Base-by-base conservation (phyloP, 2,797 vertebrate species). In the Cynopterus sphinx region DNA sequence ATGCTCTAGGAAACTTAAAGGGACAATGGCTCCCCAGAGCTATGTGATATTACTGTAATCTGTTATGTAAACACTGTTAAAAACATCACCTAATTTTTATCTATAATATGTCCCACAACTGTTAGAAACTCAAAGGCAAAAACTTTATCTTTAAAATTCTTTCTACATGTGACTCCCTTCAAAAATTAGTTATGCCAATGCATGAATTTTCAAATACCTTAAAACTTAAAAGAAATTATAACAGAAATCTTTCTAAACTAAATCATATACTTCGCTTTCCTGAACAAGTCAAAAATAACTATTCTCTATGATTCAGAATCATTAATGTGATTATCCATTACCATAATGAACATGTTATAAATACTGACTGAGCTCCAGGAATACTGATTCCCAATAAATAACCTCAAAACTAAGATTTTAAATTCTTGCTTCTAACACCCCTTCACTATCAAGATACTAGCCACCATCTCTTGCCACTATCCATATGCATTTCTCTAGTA, bases 241-340 rank as follows among this genome's bases (percentile, higher is more conserved):
- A 78, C 9, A 70, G 17, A 90, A 96, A 19, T 33, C 10, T 63
- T 84, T 85, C 73, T 75, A 88, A 77, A 78, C 16, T 57, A 83
- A 74, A 74, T 51, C 11, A 84, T 31, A 59, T 1, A 67, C 15
- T 78, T 83, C 74, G 65, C 43, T 19, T 75, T 93, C 83, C 81
- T 82, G 91, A 86, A 73, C 10, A 96, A 86, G n/a, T 57, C 82
- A 88, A 84, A 85, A 15, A 70, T 49, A 89, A 65, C n/a, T 87
- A 86, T 57, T 87, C 83, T 93, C 90, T 74, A 61, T 41, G 51
- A 65, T 43, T 85, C 82, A 90, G 55, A 89, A 95, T 71, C 15
- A 70, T 74, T 81, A 90, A 77, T 87, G 55, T 88, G n/a, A 85
- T 43, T 26, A 70, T 71, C 36, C 84, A 36, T 36, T 63, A 68